These are phyloP conservation scores for Melanotus villosus DNA, from an alignment of 2,888 invertebrate species.

Conservation along the genomic window DNA sequence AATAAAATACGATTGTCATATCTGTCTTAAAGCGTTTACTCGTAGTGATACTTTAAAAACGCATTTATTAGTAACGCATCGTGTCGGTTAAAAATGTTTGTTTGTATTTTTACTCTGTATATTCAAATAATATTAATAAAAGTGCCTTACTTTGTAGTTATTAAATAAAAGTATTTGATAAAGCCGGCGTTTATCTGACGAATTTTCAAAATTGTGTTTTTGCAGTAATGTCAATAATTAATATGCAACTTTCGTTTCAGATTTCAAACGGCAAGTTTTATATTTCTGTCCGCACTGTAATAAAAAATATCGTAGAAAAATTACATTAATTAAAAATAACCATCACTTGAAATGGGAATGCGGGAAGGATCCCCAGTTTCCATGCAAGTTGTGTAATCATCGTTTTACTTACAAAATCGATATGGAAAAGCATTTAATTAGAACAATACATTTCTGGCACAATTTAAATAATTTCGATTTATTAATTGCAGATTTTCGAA, in stretches of 20 bases:
- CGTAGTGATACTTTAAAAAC: constrained; percentile 30
- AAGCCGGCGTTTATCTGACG: no score
- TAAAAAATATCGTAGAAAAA: neutral
- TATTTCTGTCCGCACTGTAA: neutral
- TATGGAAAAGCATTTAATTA: neutral
- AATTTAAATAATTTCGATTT: no score
- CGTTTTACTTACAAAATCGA: neutral
- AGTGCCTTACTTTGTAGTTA: neutral
- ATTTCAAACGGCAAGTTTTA: neutral
- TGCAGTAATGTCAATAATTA: no score
- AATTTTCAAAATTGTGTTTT: no score
- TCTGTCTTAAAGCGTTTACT: constrained; percentile 27
- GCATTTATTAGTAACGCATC: constrained; percentile 10
- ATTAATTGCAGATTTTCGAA: no score
- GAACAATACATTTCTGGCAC: no score
- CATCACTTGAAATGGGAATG: constrained; percentile 71
- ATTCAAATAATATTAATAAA: no score
- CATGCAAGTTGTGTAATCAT: neutral
- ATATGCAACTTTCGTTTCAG: neutral
- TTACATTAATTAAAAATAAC: no score
- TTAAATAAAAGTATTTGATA: no score
- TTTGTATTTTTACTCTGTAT: no score
- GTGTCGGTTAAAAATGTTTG: neutral
- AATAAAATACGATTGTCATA: constrained; percentile 20
- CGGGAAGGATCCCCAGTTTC: constrained; percentile 67